Percentiles rank a stretch among this genome's conserved stretches.
These are phyloP conservation scores for Dendroctonus valens DNA, from an alignment of 1,140 invertebrate species.

Conservation along the genomic window DNA sequence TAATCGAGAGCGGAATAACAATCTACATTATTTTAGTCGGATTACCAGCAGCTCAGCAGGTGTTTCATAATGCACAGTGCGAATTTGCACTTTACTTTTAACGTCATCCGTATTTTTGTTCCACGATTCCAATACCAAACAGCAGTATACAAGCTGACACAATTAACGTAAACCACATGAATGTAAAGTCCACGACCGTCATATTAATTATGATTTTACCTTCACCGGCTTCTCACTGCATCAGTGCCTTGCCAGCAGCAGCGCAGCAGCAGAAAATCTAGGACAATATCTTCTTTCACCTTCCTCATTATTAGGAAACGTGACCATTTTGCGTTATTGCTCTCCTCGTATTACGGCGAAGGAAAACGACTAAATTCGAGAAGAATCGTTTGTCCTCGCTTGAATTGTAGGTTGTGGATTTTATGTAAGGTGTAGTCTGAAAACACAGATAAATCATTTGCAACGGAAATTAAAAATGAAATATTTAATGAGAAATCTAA, in stretches of 20 bases:
- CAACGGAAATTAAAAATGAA: neutral
- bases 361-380: constrained; percentile 3
- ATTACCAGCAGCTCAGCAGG: no score
- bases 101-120: no score
- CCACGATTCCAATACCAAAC: no score
- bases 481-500: neutral
- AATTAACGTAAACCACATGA: constrained; percentile 19
- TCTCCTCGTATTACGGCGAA: constrained; percentile 2
- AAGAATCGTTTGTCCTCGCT: constrained; percentile 4
- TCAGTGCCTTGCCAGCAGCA: constrained; percentile 9
- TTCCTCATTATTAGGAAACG: constrained; percentile 28
- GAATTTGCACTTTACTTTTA: no score
- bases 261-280: constrained; percentile 22
- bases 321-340: constrained; percentile 28
- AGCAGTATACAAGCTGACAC: neutral
- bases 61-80: no score
- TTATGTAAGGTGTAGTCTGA: neutral
- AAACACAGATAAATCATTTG: neutral
- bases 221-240: constrained; percentile 22
- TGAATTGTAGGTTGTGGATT: neutral
- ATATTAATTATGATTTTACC: constrained; percentile 25
- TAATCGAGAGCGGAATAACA: no score
- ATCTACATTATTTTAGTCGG: no score
- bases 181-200: constrained; percentile 12
- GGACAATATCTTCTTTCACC: constrained; percentile 27